Base-by-base conservation (phyloP, 2,888 invertebrate species). In the Philereme transversata region DNA sequence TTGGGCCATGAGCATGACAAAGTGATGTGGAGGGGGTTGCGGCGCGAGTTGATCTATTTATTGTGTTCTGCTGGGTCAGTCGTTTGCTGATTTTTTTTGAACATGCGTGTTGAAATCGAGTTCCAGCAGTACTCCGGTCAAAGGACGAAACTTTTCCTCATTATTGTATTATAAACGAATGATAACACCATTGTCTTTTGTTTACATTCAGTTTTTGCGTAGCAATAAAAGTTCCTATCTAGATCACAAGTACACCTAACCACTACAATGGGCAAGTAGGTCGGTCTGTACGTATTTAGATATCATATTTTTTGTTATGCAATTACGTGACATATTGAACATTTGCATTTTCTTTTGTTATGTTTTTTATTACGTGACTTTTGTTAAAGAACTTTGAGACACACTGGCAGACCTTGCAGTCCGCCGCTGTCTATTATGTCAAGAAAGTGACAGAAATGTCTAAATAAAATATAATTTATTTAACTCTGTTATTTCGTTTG, bases 131-230 rank as follows among this genome's bases (percentile, higher is more conserved):
- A 50, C 34, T 38, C 7, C 11, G 40, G 10, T 54, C 50, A 51
- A 57, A 57, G 45, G 45, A 43, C 51, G 44, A 57, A 51, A 56
- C 52, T 66, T 64, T 67, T 64, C 67, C 62, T 60, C 43, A 48
- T 60, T 56, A 55, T 55, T 60, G 57, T 62, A 50, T 64, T 57
- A 44, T 38, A 57, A 47, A 41, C 41, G 7, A 55, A 52, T 44
- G 57, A 63, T 63, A 63, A 63, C 47, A 60, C 65, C 63, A 65
- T 68, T 68, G 67, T 68, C 65, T 57, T 41, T 54, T 67, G 67
- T 71, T 71, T 66, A 59, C 51, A 52, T 60, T 67, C 4, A 59
- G 47, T 66, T 69, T 70, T 71, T 69, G 67, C 71, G 69, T 58
- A 55, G 61, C 50, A 40, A 22, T 22, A 22, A 22, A 22, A 2